A percentile compares a stretch with the other conserved stretches of the same genome.
Evolutionary conservation across 2,888 invertebrate genomes (phyloP).

Genomic region (Silvanus unidentatus): DNA sequence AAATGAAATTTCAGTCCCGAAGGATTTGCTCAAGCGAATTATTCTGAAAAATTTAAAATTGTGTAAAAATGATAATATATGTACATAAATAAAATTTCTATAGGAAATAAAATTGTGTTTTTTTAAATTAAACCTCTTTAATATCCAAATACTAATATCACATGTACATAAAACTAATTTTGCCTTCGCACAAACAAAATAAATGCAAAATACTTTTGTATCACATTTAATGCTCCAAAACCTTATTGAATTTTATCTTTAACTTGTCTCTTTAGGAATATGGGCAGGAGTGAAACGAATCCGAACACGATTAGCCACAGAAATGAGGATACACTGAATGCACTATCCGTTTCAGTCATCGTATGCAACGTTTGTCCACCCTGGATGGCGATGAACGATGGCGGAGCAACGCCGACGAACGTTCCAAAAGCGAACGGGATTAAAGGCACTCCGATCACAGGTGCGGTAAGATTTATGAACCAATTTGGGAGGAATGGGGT

Average conservation of each 20-base stretch:
- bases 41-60: too few relatives aligned
- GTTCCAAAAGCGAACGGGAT: constrained; percentile 91
- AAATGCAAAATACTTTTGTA: too few relatives aligned
- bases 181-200: too few relatives aligned
- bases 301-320: constrained; percentile 73
- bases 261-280: constrained; percentile 75
- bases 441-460: constrained; percentile 93
- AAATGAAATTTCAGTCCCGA: too few relatives aligned
- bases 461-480: constrained; percentile 96
- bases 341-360: constrained; percentile 80
- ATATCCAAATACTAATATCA: too few relatives aligned
- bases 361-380: constrained; percentile 94
- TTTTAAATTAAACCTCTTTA: too few relatives aligned
- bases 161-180: too few relatives aligned
- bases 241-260: constrained; percentile 67
- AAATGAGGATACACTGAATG: constrained; percentile 85
- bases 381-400: constrained; percentile 95
- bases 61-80: too few relatives aligned
- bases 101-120: too few relatives aligned
- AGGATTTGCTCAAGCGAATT: too few relatives aligned
- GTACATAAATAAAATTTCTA: too few relatives aligned
- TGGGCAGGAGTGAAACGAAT: constrained; percentile 78
- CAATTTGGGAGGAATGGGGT: constrained; percentile 98
- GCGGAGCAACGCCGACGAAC: constrained; percentile 93
- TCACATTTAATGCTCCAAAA: too few relatives aligned